Conservation (phyloP, 2,113 vertebrate species). For the Rhineura floridana region DNA sequence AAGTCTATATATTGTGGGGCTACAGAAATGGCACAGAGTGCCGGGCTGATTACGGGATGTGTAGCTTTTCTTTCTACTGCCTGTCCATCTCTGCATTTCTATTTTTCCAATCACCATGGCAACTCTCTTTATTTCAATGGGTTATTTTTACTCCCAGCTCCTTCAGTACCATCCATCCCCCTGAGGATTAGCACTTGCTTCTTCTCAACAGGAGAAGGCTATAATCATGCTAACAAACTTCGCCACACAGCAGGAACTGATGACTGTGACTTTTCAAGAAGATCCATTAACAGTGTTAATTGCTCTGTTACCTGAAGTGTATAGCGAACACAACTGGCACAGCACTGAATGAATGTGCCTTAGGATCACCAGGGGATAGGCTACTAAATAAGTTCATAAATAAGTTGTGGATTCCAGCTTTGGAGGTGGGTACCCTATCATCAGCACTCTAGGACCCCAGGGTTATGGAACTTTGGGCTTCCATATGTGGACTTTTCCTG, state of each 20-base stretch:
- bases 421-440: not conserved
- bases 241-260: constrained; percentile 32
- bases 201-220: constrained; percentile 17
- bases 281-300: constrained; percentile 19
- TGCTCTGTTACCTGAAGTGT: constrained; percentile 30
- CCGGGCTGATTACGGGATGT: constrained; percentile 1
- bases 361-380: not conserved
- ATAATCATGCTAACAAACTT: constrained; percentile 40
- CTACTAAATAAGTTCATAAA: constrained; percentile 11
- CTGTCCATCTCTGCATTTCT: constrained; percentile 25
- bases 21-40: not conserved
- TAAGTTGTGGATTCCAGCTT: not conserved
- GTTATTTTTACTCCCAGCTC: constrained; percentile 38
- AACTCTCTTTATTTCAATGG: constrained; percentile 27
- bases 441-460: not conserved
- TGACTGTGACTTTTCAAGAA: constrained; percentile 15
- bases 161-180: constrained; percentile 30
- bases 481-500: not conserved
- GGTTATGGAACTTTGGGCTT: not conserved
- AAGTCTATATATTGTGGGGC: not conserved
- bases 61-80: not conserved
- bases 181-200: constrained; percentile 17
- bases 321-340: constrained; percentile 1
- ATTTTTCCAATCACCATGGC: constrained; percentile 25
- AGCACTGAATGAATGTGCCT: not conserved